Percentiles rank a stretch among this genome's conserved stretches.
Conservation (phyloP, 2,113 vertebrate species). For the Proterorhinus semilunaris region DNA sequence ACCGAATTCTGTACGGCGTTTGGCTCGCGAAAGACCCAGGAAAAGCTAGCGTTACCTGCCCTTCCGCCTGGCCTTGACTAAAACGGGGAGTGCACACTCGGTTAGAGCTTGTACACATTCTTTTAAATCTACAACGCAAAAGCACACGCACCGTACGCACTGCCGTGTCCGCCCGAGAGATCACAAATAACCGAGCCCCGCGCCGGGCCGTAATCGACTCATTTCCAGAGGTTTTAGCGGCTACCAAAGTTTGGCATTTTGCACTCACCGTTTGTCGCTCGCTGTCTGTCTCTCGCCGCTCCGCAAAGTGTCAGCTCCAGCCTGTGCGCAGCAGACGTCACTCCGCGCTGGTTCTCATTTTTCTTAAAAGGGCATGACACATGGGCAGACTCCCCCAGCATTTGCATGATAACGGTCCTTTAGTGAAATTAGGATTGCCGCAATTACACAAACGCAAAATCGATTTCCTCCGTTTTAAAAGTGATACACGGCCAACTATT, state of each 20-base stretch:
- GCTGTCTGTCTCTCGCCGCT: constrained; percentile 75
- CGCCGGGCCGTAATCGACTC: constrained; percentile 1
- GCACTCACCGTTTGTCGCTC: constrained; percentile 74
- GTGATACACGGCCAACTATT: not conserved
- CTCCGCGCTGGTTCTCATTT: constrained; percentile 56
- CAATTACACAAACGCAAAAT: not conserved
- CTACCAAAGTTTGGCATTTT: constrained; percentile 58
- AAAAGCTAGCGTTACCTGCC: constrained; percentile 67
- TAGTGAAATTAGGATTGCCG: not conserved
- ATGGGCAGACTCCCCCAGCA: constrained; percentile 18
- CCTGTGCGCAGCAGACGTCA: constrained; percentile 72
- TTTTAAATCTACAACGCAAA: constrained; percentile 18
- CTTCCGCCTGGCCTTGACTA: constrained; percentile 75
- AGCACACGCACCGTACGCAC: not conserved
- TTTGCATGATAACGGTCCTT: constrained; percentile 40
- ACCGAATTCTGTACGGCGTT: not conserved
- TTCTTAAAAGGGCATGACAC: constrained; percentile 75
- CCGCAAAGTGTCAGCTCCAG: constrained; percentile 72
- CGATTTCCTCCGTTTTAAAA: not conserved
- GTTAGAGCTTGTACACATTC: constrained; percentile 47
- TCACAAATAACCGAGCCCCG: not conserved
- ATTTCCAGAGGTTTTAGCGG: constrained; percentile 29
- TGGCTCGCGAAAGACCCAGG: constrained; percentile 17
- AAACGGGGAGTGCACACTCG: constrained; percentile 68
- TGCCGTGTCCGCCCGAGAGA: not conserved